These are phyloP conservation scores for Temnothorax rugatulus DNA, from an alignment of 2,888 invertebrate genomes.

Conservation along the genomic window DNA sequence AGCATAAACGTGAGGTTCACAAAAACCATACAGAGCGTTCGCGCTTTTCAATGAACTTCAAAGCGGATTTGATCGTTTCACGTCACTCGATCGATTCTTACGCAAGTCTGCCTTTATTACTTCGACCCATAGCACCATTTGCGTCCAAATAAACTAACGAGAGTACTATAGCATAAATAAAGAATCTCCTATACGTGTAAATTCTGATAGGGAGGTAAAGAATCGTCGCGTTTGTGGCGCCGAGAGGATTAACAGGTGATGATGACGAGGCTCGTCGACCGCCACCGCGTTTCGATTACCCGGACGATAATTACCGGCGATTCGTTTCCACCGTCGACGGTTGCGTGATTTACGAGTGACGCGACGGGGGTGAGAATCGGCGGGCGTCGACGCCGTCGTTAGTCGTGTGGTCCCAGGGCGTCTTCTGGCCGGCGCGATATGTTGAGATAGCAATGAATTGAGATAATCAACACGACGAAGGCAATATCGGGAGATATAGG, in stretches of 20 bases:
- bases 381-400: background rate
- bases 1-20: background rate
- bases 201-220: slow-evolving; percentile 80
- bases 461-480: slow-evolving; percentile 45
- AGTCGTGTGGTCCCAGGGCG: slow-evolving; percentile 24
- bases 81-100: slow-evolving; percentile 23
- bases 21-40: background rate
- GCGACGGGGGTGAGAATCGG: slow-evolving; percentile 17
- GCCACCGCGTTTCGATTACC: slow-evolving; percentile 41
- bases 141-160: slow-evolving; percentile 17
- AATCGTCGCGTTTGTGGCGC: slow-evolving; percentile 87
- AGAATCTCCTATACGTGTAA: background rate
- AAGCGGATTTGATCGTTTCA: background rate
- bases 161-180: background rate
- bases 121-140: slow-evolving; percentile 3
- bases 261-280: slow-evolving; percentile 67
- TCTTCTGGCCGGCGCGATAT: background rate
- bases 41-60: slow-evolving; percentile 10
- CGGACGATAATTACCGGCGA: slow-evolving; percentile 55
- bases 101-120: background rate
- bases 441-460: slow-evolving; percentile 32
- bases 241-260: slow-evolving; percentile 86
- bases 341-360: slow-evolving; percentile 50
- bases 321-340: slow-evolving; percentile 49
- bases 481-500: background rate